Evolutionary conservation across 2,113 vertebrate genomes (phyloP).

Genomic region (Ophiodon elongatus): DNA sequence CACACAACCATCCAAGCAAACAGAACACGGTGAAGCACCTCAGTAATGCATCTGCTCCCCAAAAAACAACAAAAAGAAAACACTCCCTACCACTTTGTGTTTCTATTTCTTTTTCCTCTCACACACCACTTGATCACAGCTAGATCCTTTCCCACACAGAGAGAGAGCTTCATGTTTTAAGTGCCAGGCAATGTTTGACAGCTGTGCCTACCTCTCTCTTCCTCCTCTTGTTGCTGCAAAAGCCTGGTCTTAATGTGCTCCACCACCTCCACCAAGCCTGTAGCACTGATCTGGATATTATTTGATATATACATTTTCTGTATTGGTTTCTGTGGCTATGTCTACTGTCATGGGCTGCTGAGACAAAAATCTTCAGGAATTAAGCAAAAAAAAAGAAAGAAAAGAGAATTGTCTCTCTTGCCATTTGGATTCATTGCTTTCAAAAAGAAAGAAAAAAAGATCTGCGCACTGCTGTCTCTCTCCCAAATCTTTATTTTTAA

Average conservation of each 20-base stretch:
- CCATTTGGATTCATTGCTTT: background rate
- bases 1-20: background rate
- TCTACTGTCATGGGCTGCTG: background rate
- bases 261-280: background rate
- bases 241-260: background rate
- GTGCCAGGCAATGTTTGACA: constrained; percentile 14
- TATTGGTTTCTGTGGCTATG: background rate
- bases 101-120: constrained; percentile 26
- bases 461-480: background rate
- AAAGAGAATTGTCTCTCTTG: background rate
- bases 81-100: constrained; percentile 10
- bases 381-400: background rate
- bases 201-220: constrained; percentile 2
- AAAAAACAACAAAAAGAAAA: constrained; percentile 37
- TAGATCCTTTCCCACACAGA: constrained; percentile 15
- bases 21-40: background rate
- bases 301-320: background rate
- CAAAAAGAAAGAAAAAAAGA: background rate
- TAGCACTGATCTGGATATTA: background rate
- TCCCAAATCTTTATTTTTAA: background rate
- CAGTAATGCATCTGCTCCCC: background rate
- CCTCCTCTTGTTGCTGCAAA: background rate
- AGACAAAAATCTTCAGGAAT: background rate
- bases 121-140: constrained; percentile 7
- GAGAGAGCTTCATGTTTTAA: constrained; percentile 25